phyloP scores from a whole-genome alignment of 2,888 invertebrate species.

The Phyllotreta striolata region DNA sequence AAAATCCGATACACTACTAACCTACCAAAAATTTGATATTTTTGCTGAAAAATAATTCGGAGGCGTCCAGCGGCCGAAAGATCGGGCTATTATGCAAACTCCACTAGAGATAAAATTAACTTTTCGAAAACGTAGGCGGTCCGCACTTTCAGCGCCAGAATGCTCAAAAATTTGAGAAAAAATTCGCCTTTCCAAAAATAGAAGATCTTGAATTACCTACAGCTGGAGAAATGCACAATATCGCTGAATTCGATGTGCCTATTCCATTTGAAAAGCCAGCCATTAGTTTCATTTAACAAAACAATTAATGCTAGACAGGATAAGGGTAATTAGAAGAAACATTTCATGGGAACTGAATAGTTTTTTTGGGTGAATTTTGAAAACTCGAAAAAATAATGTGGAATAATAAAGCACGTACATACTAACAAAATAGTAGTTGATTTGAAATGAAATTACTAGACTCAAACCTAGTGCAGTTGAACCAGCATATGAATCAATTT shows the following conservation, averaged over 20 bases:
- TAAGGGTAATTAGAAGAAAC: too few relatives aligned
- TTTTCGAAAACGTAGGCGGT: conserved; percentile 26
- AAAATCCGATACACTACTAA: conserved; percentile 16
- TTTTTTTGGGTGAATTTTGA: too few relatives aligned
- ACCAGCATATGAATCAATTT: too few relatives aligned
- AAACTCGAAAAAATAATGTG: too few relatives aligned
- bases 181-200: conserved; percentile 30
- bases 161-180: conserved; percentile 22
- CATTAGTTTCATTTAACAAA: too few relatives aligned
- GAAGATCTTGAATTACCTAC: conserved; percentile 33
- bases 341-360: too few relatives aligned
- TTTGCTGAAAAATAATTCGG: conserved; percentile 15
- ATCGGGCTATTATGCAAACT: conserved; percentile 20
- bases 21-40: conserved; percentile 1
- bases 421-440: too few relatives aligned
- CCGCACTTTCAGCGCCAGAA: conserved; percentile 24
- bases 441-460: too few relatives aligned
- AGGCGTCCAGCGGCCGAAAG: conserved; percentile 19
- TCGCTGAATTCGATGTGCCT: background rate
- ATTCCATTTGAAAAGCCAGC: background rate
- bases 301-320: background rate
- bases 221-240: background rate
- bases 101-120: conserved; percentile 24
- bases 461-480: too few relatives aligned
- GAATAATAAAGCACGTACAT: too few relatives aligned